These are phyloP conservation scores for Enteromius mattozi DNA, from an alignment of 2,797 vertebrate species.

Conservation along the genomic window DNA sequence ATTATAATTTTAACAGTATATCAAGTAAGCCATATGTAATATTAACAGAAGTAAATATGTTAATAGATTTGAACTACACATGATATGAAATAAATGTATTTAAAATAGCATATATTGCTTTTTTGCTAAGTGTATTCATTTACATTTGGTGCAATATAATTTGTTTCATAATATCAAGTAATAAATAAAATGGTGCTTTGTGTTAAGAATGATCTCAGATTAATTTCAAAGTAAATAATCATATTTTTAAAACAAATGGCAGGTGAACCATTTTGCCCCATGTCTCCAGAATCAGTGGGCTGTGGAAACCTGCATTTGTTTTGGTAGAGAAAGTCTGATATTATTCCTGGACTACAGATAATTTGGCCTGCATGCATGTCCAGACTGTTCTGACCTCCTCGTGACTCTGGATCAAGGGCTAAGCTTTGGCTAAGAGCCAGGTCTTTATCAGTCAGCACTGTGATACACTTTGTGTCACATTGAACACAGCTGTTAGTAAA, in stretches of 20 bases:
- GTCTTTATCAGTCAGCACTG: slow-evolving; percentile 34
- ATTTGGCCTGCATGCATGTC: slow-evolving; percentile 38
- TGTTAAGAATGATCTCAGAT: neutral
- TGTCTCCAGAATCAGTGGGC: neutral
- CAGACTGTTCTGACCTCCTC: slow-evolving; percentile 38
- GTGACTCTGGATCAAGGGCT: slow-evolving; percentile 41
- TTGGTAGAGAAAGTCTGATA: neutral
- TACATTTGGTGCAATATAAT: neutral
- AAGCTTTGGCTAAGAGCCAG: slow-evolving; percentile 13
- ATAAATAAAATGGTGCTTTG: neutral
- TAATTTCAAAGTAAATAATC: neutral
- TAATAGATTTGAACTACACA: neutral
- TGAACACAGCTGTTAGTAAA: slow-evolving; percentile 11
- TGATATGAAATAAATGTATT: neutral
- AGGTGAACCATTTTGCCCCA: neutral
- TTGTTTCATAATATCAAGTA: neutral
- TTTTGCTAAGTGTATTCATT: neutral
- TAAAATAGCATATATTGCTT: too few relatives aligned
- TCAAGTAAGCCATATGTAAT: neutral
- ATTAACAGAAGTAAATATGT: neutral
- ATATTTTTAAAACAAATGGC: neutral
- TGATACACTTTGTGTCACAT: slow-evolving; percentile 28
- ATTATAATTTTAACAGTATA: neutral
- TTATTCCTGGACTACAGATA: slow-evolving; percentile 1
- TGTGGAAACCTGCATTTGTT: neutral